These are phyloP conservation scores for Pelagia noctiluca DNA, from an alignment of 30 jellyfish, hydroid and myxozoan genomes.

Conservation along the genomic window DNA sequence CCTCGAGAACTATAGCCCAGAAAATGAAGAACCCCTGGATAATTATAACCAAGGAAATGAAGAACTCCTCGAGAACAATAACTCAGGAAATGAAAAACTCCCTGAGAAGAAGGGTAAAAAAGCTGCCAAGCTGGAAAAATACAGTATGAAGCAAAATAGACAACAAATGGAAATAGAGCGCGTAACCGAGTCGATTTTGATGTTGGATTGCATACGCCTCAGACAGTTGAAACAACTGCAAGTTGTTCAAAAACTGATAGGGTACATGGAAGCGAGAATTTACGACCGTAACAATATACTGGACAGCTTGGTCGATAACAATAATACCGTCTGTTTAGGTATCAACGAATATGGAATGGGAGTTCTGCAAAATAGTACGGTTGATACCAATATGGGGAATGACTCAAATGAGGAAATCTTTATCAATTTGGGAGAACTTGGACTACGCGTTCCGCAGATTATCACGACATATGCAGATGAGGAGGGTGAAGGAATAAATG, in stretches of 20 bases:
- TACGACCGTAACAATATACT: not conserved
- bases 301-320: not conserved
- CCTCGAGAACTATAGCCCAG: too few species aligned
- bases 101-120: too few species aligned
- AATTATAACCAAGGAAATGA: too few species aligned
- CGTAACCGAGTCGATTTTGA: not conserved
- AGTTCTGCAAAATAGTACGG: not conserved
- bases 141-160: too few species aligned
- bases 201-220: not conserved
- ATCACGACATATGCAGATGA: not conserved
- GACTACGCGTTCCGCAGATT: not conserved
- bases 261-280: not conserved
- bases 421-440: too few species aligned
- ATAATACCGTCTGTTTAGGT: not conserved
- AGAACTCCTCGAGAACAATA: too few species aligned
- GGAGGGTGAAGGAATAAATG: not conserved
- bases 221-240: not conserved
- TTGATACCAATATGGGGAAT: too few species aligned
- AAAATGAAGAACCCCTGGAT: too few species aligned
- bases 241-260: not conserved
- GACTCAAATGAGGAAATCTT: too few species aligned
- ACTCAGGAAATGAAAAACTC: too few species aligned
- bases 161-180: not conserved
- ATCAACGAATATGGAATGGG: not conserved
- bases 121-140: too few species aligned